Evolutionary conservation across 2,797 vertebrate species (phyloP), one percentile per base, ranked within the genome.

Genomic region (Alcedo quadribrachys): DNA sequence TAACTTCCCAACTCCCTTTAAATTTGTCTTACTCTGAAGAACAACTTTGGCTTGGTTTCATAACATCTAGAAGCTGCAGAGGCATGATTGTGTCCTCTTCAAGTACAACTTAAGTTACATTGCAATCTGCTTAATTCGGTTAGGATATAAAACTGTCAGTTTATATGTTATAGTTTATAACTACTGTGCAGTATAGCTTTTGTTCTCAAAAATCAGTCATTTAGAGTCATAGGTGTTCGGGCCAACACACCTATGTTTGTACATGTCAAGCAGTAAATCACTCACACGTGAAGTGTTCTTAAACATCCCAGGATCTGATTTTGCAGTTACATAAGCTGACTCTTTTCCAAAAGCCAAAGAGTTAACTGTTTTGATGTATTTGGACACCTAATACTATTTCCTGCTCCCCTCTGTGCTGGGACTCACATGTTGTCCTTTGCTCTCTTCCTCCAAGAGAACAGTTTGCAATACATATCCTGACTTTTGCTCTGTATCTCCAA

Each of bases 371-470:
- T 18, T 48, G 42, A 74, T 88, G 17, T 81, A 32, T 80, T 86
- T 84, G 88, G 87, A 95, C 90, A 95, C 94, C 78, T 91, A 94
- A 93, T 42, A 42, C 57, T 27, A 32, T 8, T 93, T 95, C 91
- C 91, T 93, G 88, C 33, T 70, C 65, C 87, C 81, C 14, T 4
- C 91, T 73, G 77, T 85, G 81, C 91, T 90, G 90, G 68, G 83
- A 88, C 37, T 88, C 37, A 5, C 19, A 63, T 40, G n/a, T 5
- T 83, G 76, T 73, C 81, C 48, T 89, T 74, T 50, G 33, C 60
- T 65, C 83, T 85, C 75, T 78, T 67, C 50, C 54, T 93, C 45
- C 50, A 57, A 3, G 9, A 80, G 32, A 66, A 79, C 53, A 86
- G n/a, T 27, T 63, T 81, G 88, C 53, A 74, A 70, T 50, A n/a